phyloP scores from a whole-genome alignment of 2,888 invertebrate species.

The Lampropteryx suffumata region DNA sequence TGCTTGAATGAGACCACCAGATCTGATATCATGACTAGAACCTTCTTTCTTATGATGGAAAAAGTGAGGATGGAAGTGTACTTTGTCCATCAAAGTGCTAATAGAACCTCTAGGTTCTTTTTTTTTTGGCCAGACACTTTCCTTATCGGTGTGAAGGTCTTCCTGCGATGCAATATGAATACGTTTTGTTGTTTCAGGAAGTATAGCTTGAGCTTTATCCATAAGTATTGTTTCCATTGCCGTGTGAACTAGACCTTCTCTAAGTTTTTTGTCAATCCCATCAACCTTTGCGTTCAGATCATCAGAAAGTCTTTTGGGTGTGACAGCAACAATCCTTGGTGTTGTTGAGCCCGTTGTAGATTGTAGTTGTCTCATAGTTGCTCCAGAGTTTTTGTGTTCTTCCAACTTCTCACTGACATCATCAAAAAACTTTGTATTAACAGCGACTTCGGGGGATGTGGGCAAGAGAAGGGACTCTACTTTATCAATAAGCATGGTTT shows the following conservation, averaged over 20 bases:
- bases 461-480: constrained; percentile 71
- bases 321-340: constrained; percentile 35
- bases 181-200: constrained; percentile 17
- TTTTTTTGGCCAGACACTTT: constrained; percentile 5
- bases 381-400: constrained; percentile 57
- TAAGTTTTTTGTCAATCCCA: constrained; percentile 11
- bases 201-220: constrained; percentile 20
- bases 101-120: constrained; percentile 24
- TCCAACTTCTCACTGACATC: constrained; percentile 68
- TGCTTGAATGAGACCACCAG: constrained; percentile 66
- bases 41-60: constrained; percentile 22
- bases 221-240: constrained; percentile 43
- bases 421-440: constrained; percentile 63
- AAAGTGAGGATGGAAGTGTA: constrained; percentile 23
- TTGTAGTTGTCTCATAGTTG: constrained; percentile 33
- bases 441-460: constrained; percentile 57
- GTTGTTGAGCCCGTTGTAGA: constrained; percentile 30
- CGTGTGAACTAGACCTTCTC: constrained; percentile 46
- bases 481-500: constrained; percentile 81
- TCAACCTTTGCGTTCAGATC: constrained; percentile 28
- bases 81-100: constrained; percentile 24
- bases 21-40: constrained; percentile 40
- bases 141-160: constrained; percentile 16
- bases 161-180: constrained; percentile 19
- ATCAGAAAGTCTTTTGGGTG: constrained; percentile 33